Percentiles rank a stretch among this genome's conserved stretches.
Conservation (phyloP, 2,797 vertebrate genomes). For the Rhinichthys osculus region DNA sequence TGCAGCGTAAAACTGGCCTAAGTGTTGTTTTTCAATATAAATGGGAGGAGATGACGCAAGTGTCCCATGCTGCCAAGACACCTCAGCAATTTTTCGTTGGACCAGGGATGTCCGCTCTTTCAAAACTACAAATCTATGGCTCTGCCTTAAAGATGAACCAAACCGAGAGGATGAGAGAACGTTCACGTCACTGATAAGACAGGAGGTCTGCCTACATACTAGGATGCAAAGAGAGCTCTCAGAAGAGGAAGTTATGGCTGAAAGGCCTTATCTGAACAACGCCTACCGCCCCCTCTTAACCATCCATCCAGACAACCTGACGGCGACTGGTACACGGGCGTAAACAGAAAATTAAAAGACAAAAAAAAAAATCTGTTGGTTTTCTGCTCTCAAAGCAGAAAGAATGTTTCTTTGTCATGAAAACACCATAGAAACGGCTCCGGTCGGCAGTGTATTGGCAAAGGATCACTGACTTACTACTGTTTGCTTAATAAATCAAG, state of each 20-base stretch:
- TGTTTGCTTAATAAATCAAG: slow-evolving; percentile 57
- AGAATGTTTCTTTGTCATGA: slow-evolving; percentile 42
- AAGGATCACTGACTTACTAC: slow-evolving; percentile 56
- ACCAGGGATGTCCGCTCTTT: slow-evolving; percentile 45
- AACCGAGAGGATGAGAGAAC: slow-evolving; percentile 62
- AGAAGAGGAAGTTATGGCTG: slow-evolving; percentile 63
- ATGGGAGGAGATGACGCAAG: slow-evolving; percentile 22
- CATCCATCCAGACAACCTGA: slow-evolving; percentile 59
- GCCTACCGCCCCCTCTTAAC: slow-evolving; percentile 63
- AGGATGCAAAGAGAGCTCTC: slow-evolving; percentile 53
- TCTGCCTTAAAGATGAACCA: slow-evolving; percentile 69
- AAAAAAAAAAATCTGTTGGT: slow-evolving; percentile 44
- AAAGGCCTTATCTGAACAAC: slow-evolving; percentile 66
- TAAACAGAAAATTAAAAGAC: slow-evolving; percentile 63
- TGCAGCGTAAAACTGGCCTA: background rate
- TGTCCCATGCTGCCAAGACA: slow-evolving; percentile 63
- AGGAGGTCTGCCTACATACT: slow-evolving; percentile 57
- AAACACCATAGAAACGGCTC: slow-evolving; percentile 43
- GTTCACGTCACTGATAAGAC: slow-evolving; percentile 74
- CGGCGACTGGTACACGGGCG: slow-evolving; percentile 67
- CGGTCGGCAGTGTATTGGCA: slow-evolving; percentile 45
- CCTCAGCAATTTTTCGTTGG: slow-evolving; percentile 60
- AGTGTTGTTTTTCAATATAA: background rate
- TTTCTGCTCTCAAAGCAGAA: slow-evolving; percentile 45
- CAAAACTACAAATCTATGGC: slow-evolving; percentile 69